Percentiles rank a stretch among this genome's conserved stretches.
These are phyloP conservation scores for Orussus abietinus DNA, from an alignment of 1,140 invertebrate genomes.

Conservation along the genomic window DNA sequence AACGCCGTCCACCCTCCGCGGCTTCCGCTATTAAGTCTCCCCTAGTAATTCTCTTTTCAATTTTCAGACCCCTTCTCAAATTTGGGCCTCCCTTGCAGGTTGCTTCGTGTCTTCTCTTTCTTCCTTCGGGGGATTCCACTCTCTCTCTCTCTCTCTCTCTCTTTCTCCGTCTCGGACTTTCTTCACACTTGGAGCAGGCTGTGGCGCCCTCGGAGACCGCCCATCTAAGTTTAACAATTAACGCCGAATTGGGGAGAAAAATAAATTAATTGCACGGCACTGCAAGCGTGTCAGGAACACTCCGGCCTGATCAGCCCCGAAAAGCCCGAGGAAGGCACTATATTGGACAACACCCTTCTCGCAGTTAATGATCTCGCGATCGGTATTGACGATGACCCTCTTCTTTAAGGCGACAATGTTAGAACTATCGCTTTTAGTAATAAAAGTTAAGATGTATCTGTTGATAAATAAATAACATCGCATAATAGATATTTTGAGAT, in stretches of 20 bases:
- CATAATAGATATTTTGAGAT: too few relatives aligned
- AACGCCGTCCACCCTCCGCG: conserved; percentile 24
- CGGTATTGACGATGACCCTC: too few relatives aligned
- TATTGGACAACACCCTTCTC: too few relatives aligned
- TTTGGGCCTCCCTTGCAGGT: not conserved
- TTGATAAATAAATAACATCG: too few relatives aligned
- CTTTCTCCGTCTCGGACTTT: conserved; percentile 13
- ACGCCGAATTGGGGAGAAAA: conserved; percentile 33
- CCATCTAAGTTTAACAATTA: conserved; percentile 52
- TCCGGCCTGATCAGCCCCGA: conserved; percentile 21
- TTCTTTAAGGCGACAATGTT: too few relatives aligned
- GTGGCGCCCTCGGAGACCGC: conserved; percentile 28
- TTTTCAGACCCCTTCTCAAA: not conserved
- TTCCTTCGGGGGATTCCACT: conserved; percentile 3
- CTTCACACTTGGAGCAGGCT: too few relatives aligned
- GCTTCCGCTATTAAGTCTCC: conserved; percentile 37
- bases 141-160: conserved; percentile 13
- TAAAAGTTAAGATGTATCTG: too few relatives aligned
- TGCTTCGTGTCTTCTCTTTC: conserved; percentile 4
- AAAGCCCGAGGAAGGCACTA: too few relatives aligned
- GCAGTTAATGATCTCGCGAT: too few relatives aligned
- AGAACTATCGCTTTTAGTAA: too few relatives aligned
- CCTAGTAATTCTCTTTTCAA: conserved; percentile 5
- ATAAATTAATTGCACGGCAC: conserved; percentile 43
- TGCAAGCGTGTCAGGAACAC: conserved; percentile 28